Evolutionary conservation across 2,797 vertebrate genomes (phyloP).

Genomic region (Bryconaethiops microstoma): DNA sequence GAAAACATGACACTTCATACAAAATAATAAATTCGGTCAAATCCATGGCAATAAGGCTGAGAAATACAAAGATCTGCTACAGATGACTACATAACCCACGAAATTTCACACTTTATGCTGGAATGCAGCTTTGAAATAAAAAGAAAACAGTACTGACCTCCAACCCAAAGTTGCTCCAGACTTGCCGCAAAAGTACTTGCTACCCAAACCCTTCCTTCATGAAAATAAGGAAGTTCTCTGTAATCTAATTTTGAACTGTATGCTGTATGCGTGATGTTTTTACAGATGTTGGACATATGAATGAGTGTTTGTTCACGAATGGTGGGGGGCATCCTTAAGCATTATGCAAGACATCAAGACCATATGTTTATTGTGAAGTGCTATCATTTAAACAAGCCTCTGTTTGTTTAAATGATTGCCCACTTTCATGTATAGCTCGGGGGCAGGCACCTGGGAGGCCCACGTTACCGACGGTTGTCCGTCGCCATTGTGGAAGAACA

Average conservation of each 20-base stretch:
- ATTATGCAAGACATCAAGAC: neutral
- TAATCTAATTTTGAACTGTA: neutral
- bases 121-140: neutral
- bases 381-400: neutral
- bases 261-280: neutral
- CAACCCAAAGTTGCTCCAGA: neutral
- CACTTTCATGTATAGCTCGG: constrained; percentile 36
- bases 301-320: neutral
- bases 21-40: no score
- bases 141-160: neutral
- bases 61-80: no score
- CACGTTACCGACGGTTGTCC: constrained; percentile 28
- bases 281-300: constrained; percentile 5
- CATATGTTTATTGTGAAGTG: neutral
- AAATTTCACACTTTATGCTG: no score
- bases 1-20: no score
- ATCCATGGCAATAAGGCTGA: no score
- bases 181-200: neutral
- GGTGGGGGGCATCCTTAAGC: neutral
- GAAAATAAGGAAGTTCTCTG: constrained; percentile 9
- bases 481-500: constrained; percentile 71
- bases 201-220: neutral
- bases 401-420: constrained; percentile 14
- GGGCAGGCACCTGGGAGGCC: constrained; percentile 37
- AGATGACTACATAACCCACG: no score